Conservation (phyloP, 2,113 vertebrate genomes). For the Prietella phreatophila region DNA sequence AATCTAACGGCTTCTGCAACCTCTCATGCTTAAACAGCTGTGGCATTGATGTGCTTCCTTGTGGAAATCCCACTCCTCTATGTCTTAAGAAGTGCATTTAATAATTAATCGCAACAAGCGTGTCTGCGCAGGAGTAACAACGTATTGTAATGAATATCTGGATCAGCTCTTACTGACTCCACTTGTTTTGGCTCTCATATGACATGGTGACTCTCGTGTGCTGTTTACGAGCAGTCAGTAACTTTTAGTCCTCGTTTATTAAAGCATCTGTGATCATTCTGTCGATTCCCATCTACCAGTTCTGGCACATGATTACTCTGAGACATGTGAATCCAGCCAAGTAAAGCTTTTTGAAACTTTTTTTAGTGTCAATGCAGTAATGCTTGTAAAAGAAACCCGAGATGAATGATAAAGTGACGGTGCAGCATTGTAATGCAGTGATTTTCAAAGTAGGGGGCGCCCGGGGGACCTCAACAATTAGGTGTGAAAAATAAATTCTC, state of each 20-base stretch:
- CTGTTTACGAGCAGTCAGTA: background rate
- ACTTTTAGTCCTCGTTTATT: background rate
- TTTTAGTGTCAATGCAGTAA: too few relatives aligned
- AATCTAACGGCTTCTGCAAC: background rate
- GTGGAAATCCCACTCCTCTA: conserved; percentile 30
- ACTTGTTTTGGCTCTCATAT: conserved; percentile 5
- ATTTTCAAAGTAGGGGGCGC: too few relatives aligned
- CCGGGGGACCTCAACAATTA: too few relatives aligned
- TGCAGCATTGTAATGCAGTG: too few relatives aligned
- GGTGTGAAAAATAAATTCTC: too few relatives aligned
- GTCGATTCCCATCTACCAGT: background rate
- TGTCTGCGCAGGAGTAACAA: conserved; percentile 32
- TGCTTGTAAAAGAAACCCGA: too few relatives aligned
- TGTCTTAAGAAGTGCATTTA: conserved; percentile 39
- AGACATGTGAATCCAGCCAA: background rate
- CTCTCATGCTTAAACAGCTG: background rate
- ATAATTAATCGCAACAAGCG: conserved; percentile 51
- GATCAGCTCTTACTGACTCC: conserved; percentile 10
- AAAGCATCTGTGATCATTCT: background rate
- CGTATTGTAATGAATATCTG: conserved; percentile 43
- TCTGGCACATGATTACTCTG: background rate
- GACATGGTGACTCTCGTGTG: background rate
- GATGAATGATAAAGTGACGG: too few relatives aligned
- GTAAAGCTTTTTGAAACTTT: background rate
- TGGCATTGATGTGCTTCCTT: background rate